These are phyloP conservation scores for Coelogynopora nodosa DNA, from an alignment of 2,888 invertebrate genomes.

Conservation along the genomic window DNA sequence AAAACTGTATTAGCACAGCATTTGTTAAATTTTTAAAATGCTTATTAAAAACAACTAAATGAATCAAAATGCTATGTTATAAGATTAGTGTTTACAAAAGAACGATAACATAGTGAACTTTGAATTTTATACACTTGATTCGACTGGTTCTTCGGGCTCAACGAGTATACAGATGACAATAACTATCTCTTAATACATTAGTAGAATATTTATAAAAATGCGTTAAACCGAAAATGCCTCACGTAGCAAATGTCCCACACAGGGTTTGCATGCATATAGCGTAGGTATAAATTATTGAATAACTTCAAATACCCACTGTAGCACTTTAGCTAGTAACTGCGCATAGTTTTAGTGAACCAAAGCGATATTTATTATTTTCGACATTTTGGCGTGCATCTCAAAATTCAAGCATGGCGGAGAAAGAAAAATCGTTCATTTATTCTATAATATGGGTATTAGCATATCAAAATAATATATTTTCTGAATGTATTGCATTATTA, in stretches of 20 bases:
- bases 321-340: neutral
- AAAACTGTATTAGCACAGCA: too few species aligned
- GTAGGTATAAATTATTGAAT: constrained; percentile 20
- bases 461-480: neutral
- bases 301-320: constrained; percentile 5
- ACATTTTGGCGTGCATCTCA: neutral
- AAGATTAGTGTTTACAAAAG: too few species aligned
- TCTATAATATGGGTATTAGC: constrained; percentile 3
- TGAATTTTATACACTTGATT: too few species aligned
- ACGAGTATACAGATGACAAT: too few species aligned
- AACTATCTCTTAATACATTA: too few species aligned
- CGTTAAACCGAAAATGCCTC: neutral
- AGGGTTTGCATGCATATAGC: constrained; percentile 20
- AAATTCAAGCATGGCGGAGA: neutral
- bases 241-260: neutral
- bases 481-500: neutral
- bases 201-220: too few species aligned
- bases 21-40: too few species aligned
- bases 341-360: neutral
- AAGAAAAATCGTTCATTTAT: constrained; percentile 16
- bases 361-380: neutral
- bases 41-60: too few species aligned
- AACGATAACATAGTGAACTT: too few species aligned
- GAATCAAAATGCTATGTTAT: too few species aligned
- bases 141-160: too few species aligned